These are phyloP conservation scores for Musca vetustissima DNA, from an alignment of 1,140 invertebrate species.

Conservation along the genomic window DNA sequence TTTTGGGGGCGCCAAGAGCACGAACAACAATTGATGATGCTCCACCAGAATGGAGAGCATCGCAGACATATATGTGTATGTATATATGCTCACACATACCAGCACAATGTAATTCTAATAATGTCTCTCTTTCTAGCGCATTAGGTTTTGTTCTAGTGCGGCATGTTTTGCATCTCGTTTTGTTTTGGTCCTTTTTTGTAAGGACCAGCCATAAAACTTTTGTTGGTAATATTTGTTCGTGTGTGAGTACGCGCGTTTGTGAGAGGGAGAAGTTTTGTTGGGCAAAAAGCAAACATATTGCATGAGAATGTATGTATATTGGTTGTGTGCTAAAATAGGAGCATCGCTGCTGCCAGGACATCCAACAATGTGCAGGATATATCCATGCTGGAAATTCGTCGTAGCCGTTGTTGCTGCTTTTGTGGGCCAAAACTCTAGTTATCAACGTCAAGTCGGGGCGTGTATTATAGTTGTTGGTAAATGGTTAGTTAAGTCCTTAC, in stretches of 20 bases:
- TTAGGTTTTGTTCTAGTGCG: constrained; percentile 36
- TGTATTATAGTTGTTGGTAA: no score
- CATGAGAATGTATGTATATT: neutral
- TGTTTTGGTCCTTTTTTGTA: constrained; percentile 50
- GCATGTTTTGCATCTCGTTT: constrained; percentile 52
- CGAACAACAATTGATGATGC: no score
- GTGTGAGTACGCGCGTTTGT: no score
- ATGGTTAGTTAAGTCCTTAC: no score
- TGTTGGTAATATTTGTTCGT: no score
- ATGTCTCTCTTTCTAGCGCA: constrained; percentile 54
- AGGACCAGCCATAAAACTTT: constrained; percentile 14
- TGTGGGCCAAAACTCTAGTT: constrained; percentile 40
- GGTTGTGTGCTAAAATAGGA: neutral
- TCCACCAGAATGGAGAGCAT: no score
- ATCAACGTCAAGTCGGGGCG: no score
- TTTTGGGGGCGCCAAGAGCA: no score
- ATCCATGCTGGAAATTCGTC: constrained; percentile 33
- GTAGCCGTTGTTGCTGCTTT: constrained; percentile 34
- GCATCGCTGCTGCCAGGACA: no score
- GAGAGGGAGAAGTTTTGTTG: no score
- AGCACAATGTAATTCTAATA: constrained; percentile 24
- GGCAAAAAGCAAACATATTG: neutral
- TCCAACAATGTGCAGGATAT: no score
- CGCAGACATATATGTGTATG: constrained; percentile 32
- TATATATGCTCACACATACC: neutral